phyloP scores from a whole-genome alignment of 2,888 invertebrate genomes.

The Saturnia japonica region DNA sequence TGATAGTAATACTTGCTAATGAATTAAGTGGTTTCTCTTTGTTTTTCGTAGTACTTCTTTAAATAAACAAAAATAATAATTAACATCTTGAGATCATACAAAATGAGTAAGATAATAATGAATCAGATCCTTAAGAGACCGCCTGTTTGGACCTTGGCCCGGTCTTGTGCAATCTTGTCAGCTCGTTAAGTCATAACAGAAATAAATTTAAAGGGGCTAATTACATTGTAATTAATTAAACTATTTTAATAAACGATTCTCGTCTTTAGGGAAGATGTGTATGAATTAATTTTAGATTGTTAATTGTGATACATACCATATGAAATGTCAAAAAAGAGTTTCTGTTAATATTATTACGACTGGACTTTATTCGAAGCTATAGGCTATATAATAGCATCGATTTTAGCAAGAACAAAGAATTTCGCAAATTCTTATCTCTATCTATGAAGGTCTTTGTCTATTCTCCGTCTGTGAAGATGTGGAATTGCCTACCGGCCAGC shows the following conservation, averaged over 20 bases:
- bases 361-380: no score
- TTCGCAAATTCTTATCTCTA: no score
- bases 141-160: background rate
- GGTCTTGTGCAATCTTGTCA: background rate
- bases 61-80: background rate
- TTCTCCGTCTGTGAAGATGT: no score
- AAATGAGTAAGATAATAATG: background rate
- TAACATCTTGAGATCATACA: background rate
- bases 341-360: background rate
- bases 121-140: slow-evolving; percentile 1
- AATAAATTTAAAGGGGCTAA: background rate
- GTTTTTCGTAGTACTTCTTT: no score
- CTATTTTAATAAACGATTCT: background rate
- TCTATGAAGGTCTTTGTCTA: no score
- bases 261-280: background rate
- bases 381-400: no score
- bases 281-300: background rate
- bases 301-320: background rate
- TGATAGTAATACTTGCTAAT: no score
- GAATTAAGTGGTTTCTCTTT: no score
- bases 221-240: slow-evolving; percentile 8
- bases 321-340: background rate
- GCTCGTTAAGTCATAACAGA: slow-evolving; percentile 7
- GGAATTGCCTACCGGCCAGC: no score
- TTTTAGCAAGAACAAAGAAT: no score